These are phyloP conservation scores for Papilio demoleus DNA, from an alignment of 2,888 invertebrate species.

Conservation along the genomic window DNA sequence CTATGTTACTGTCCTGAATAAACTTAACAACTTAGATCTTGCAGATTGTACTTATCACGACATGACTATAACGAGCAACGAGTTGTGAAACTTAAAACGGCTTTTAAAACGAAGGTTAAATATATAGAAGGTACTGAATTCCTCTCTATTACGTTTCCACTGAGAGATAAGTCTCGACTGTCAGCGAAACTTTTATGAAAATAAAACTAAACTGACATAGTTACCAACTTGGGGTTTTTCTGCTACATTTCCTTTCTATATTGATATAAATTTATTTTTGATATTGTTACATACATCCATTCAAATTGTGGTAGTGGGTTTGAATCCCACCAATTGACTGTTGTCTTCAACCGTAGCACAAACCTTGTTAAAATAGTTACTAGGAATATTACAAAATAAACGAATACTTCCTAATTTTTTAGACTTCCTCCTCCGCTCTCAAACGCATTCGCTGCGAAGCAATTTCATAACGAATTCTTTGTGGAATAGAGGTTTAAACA, in stretches of 20 bases:
- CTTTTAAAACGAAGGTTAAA: conserved; percentile 2
- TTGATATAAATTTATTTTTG: no score
- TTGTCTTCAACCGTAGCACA: no score
- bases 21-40: background rate
- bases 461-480: no score
- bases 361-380: no score
- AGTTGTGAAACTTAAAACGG: background rate
- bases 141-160: background rate
- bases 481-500: background rate
- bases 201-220: background rate
- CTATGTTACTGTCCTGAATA: conserved; percentile 6
- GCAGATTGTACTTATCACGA: conserved; percentile 4
- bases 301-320: no score
- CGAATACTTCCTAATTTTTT: background rate
- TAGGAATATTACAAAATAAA: no score
- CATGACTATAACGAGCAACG: background rate
- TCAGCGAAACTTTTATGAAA: no score
- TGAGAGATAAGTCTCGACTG: no score
- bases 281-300: no score
- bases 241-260: no score
- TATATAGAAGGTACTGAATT: no score
- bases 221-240: background rate
- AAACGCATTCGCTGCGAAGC: background rate
- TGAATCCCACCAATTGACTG: no score
- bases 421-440: background rate